Conservation (phyloP, 2,113 vertebrate species). For the Apodemus speciosus region DNA sequence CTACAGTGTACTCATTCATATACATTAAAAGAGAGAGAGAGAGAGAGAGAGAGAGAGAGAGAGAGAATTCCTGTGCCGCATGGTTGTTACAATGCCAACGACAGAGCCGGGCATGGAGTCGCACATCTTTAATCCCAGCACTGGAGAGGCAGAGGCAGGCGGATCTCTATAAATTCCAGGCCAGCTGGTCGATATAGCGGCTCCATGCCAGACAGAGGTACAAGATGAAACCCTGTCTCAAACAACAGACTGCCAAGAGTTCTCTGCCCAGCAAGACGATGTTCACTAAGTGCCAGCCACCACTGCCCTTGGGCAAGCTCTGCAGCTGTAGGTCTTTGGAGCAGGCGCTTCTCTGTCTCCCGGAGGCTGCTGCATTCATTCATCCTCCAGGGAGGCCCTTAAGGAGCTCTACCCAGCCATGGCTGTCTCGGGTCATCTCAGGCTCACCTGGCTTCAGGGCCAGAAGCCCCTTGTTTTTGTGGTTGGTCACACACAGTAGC, state of each 20-base stretch:
- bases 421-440: background rate
- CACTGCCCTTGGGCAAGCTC: background rate
- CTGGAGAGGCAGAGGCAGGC: background rate
- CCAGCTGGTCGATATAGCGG: background rate
- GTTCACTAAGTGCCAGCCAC: too few species aligned
- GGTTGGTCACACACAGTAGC: background rate
- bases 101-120: background rate
- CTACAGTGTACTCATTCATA: too few species aligned
- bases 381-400: background rate
- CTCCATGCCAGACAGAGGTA: too few species aligned
- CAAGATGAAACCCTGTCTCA: background rate
- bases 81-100: background rate
- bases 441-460: background rate
- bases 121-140: background rate
- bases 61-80: too few species aligned
- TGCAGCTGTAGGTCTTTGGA: background rate
- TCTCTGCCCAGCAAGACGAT: background rate
- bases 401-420: background rate
- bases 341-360: background rate
- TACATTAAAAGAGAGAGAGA: too few species aligned
- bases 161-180: background rate
- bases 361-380: background rate
- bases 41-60: too few species aligned
- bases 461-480: background rate
- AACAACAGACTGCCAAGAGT: background rate